Evolutionary conservation across 1,140 invertebrate species (phyloP).

Genomic region (Drosophila mojavensis): DNA sequence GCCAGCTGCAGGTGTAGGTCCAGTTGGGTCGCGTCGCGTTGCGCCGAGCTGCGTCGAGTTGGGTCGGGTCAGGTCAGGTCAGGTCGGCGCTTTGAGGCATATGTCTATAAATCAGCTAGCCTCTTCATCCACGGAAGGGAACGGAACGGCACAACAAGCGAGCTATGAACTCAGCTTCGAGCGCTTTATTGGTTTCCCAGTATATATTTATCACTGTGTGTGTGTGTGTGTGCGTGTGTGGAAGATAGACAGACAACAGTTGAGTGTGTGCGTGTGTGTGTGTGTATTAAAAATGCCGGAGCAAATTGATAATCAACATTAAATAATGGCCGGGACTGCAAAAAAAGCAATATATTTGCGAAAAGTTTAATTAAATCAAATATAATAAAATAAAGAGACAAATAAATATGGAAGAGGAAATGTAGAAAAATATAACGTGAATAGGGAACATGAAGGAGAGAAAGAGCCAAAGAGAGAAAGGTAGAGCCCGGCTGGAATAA

Average conservation of each 20-base stretch:
- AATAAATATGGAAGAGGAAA: background rate
- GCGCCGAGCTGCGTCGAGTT: background rate
- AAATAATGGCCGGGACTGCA: conserved; percentile 31
- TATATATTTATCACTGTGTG: background rate
- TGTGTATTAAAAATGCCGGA: conserved; percentile 28
- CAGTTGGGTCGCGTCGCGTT: background rate
- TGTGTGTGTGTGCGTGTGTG: background rate
- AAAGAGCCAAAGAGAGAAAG: background rate
- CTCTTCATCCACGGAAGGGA: background rate
- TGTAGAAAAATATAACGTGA: background rate
- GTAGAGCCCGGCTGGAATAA: background rate
- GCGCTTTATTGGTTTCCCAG: conserved; percentile 37
- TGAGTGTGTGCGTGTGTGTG: conserved; percentile 5
- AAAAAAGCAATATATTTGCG: conserved; percentile 39
- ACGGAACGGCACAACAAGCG: background rate
- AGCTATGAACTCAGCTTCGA: conserved; percentile 30
- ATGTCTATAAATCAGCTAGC: conserved; percentile 4
- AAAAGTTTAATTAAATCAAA: conserved; percentile 44
- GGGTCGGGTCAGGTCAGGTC: conserved; percentile 6
- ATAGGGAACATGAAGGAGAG: background rate
- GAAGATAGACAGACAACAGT: background rate
- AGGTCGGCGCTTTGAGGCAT: conserved; percentile 9
- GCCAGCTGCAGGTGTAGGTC: background rate
- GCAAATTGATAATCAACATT: conserved; percentile 50
- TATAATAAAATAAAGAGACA: background rate